phyloP scores from a whole-genome alignment of 2,888 invertebrate species.

The Phoronis australis region DNA sequence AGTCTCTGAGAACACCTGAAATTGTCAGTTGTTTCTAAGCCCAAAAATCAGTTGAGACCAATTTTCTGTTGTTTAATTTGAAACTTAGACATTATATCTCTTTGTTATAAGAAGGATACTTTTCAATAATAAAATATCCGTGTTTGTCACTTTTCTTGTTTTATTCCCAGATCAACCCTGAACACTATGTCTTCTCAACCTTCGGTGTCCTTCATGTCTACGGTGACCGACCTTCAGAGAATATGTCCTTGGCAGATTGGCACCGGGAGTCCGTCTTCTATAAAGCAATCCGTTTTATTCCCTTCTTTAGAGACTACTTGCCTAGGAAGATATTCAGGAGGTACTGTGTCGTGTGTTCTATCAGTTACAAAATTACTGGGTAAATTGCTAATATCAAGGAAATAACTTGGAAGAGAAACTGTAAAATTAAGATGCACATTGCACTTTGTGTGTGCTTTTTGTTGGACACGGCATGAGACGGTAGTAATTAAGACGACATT shows the following conservation, averaged over 20 bases:
- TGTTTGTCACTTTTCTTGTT: background rate
- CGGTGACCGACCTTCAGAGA: constrained; percentile 37
- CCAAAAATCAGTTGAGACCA: no score
- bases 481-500: no score
- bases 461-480: no score
- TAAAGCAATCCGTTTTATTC: constrained; percentile 41
- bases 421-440: no score
- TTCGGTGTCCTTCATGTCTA: constrained; percentile 50
- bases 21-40: no score
- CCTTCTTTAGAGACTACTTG: constrained; percentile 48
- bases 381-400: no score
- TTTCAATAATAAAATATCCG: background rate
- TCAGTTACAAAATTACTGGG: background rate
- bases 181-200: constrained; percentile 50
- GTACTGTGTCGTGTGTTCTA: constrained; percentile 15
- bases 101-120: no score
- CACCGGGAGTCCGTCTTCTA: constrained; percentile 48
- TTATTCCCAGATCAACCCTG: constrained; percentile 27
- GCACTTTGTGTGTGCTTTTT: no score
- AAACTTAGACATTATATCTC: no score
- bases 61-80: no score
- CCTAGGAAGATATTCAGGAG: constrained; percentile 40
- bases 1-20: no score
- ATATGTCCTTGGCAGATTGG: constrained; percentile 45
- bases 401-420: no score